Conservation (phyloP, 2,888 invertebrate genomes). For the Flexamia atlantica region DNA sequence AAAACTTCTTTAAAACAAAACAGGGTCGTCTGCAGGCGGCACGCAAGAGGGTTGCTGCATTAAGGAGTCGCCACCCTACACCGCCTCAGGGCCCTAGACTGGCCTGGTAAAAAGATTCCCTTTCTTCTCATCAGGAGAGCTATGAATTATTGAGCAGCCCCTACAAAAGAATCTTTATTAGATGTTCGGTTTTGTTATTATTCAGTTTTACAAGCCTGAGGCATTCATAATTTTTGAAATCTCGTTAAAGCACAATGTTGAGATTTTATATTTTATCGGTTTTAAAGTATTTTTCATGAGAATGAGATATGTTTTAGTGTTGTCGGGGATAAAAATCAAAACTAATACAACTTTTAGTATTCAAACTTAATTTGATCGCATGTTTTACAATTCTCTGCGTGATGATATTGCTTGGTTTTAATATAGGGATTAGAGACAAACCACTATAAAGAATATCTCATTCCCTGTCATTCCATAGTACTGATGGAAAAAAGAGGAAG, state of each 20-base stretch:
- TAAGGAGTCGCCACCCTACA: neutral
- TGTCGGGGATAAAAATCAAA: no score
- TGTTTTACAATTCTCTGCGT: no score
- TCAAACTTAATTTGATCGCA: no score
- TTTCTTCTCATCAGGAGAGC: neutral
- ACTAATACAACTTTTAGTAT: no score
- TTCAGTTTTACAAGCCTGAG: slow-evolving; percentile 23
- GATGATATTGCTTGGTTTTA: no score
- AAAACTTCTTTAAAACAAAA: slow-evolving; percentile 52
- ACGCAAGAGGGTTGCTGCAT: neutral
- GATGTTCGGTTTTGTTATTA: slow-evolving; percentile 37
- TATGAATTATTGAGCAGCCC: slow-evolving; percentile 53
- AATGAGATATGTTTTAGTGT: no score
- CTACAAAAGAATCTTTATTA: slow-evolving; percentile 48
- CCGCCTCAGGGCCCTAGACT: neutral
- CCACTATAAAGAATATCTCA: no score
- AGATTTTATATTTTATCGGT: neutral
- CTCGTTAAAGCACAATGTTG: neutral
- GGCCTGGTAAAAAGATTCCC: slow-evolving; percentile 36
- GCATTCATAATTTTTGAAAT: neutral
- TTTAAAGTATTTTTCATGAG: neutral
- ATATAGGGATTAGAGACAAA: no score
- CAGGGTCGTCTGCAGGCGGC: slow-evolving; percentile 23
- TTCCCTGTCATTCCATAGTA: no score
- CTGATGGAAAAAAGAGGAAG: no score